These are phyloP conservation scores for Cyanoliseus patagonus DNA, from an alignment of 2,113 vertebrate species.

Conservation along the genomic window DNA sequence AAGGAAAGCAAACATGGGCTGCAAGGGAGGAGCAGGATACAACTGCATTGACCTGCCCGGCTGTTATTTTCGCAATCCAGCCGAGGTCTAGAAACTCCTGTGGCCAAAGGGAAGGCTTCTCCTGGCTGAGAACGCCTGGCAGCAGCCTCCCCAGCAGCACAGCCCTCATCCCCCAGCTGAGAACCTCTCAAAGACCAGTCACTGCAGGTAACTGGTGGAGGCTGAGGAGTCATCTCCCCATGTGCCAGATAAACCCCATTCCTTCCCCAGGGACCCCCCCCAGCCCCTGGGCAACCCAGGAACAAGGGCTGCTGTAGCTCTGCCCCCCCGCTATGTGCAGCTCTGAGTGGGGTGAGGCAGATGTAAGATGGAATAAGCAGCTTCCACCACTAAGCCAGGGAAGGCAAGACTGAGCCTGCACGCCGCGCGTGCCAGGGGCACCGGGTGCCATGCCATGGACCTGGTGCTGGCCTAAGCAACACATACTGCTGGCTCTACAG, in stretches of 20 bases:
- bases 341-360: accelerated
- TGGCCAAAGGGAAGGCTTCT: neutral
- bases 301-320: neutral
- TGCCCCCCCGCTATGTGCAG: neutral
- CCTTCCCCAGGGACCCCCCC: neutral
- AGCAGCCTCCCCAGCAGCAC: neutral
- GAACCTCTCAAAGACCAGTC: neutral
- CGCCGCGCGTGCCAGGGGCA: neutral
- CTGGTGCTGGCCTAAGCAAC: neutral
- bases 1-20: slow-evolving; percentile 22
- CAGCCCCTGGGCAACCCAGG: neutral
- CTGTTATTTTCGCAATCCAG: neutral
- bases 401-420: neutral
- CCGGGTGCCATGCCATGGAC: neutral
- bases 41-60: slow-evolving; percentile 4
- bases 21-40: slow-evolving; percentile 41
- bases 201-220: neutral
- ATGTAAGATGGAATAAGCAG: slow-evolving; percentile 32
- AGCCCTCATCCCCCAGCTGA: neutral
- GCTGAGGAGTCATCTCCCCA: neutral
- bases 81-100: neutral
- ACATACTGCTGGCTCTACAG: neutral
- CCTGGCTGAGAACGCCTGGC: neutral
- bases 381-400: neutral
- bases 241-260: neutral